Evolutionary conservation across 1,140 invertebrate genomes (phyloP), one percentile per base, ranked within the genome.

Genomic region (Pseudoatta argentina): DNA sequence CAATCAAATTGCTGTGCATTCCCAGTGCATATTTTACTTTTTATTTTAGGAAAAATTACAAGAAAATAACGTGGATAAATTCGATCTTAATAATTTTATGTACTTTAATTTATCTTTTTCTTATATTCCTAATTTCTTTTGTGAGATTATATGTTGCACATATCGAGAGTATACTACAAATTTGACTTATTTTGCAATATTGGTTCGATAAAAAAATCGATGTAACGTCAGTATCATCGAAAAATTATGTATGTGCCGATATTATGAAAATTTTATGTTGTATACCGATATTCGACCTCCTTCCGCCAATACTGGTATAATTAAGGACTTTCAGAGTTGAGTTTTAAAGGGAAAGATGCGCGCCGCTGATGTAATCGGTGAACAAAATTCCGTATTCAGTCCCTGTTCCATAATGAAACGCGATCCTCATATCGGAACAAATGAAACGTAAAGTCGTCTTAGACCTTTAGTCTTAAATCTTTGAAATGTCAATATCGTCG

Each of bases 251-350:
- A 21, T 67, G 30, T 5, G 63, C 8, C 30, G 27, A 7, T 5
- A n/a, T 66, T 66, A 66, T 66, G 63, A 66, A 66, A 66, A 66
- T 66, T 66, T 66, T 66, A 34, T 12, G 27, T n/a, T 66, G 4
- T 34, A 44, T 67, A 67, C 34, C 64, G 34, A 2, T 67, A 44
- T 67, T 34, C 21, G 64, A 44, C 64, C 34, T 21, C 34, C 34
- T 67, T 67, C n/a, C n/a, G 7, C 34, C 64, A n/a, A 66, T 66
- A 39, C 18, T n/a, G 34, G n/a, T 67, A 67, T 67, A 67, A 67
- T 67, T 67, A 21, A 21, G n/a, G 30, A 39, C n/a, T 67, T 44
- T 44, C 64, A 2, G 34, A 34, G n/a, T 67, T n/a, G 34, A 10
- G n/a, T n/a, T 21, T 66, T 39, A 66, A 67, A 21, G 7, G 10